Percentiles rank a stretch among this genome's conserved stretches.
These are phyloP conservation scores for Pantala flavescens DNA, from an alignment of 1,140 invertebrate species.

Conservation along the genomic window DNA sequence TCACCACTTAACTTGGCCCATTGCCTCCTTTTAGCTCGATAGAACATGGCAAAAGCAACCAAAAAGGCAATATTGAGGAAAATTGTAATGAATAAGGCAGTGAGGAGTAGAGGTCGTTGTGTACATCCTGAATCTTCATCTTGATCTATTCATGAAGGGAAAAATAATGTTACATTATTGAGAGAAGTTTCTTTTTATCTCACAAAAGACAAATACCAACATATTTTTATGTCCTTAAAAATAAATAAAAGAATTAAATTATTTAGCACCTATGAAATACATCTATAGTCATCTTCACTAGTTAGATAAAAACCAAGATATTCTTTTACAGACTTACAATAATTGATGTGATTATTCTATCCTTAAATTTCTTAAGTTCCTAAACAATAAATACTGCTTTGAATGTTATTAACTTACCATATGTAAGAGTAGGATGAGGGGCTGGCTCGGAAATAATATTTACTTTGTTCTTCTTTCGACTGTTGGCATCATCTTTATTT, in stretches of 20 bases:
- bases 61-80: constrained; percentile 29
- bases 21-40: constrained; percentile 27
- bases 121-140: constrained; percentile 28
- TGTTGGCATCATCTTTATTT: constrained; percentile 8
- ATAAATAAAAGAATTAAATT: no score
- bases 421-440: neutral
- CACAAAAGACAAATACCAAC: no score
- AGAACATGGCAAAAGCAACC: constrained; percentile 29
- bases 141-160: constrained; percentile 16
- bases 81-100: constrained; percentile 29
- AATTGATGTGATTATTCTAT: no score
- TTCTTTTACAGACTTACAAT: no score
- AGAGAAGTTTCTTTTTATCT: neutral
- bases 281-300: no score
- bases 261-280: no score
- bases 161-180: constrained; percentile 13
- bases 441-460: neutral
- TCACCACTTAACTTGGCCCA: constrained; percentile 24
- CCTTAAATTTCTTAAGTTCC: no score
- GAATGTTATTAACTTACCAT: neutral
- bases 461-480: neutral
- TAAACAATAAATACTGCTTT: neutral
- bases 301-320: no score
- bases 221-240: no score
- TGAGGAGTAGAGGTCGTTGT: constrained; percentile 29